Base-by-base conservation (phyloP, 64 coral and sea anemone species). In the Acropora tenuis region DNA sequence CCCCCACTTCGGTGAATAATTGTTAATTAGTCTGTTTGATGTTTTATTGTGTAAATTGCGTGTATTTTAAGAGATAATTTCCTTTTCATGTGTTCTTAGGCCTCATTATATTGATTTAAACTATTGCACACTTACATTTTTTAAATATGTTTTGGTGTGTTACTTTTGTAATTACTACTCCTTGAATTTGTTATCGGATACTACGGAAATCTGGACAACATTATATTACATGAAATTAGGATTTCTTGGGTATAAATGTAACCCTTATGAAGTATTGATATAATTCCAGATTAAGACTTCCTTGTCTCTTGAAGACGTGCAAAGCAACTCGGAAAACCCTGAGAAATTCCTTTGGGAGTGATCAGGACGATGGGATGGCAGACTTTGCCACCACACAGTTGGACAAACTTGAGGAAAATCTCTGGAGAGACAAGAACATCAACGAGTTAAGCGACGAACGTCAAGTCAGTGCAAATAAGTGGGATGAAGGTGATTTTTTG, bases 401-500 rank as follows among this genome's bases (percentile, higher is more conserved):
- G 48, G 76, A 74, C 45, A 50, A 87, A 46, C 75, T 93, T 57
- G 77, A 87, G 61, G 15, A 93, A 50, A 65, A 48, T 58, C 20
- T 93, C 4, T 93, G 91, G 91, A 58, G 49, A 72, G 60, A 84
- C 3, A 47, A 76, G 76, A 49, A 91, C 52, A 78, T 73, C 1
- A 67, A 87, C 48, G 89, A 77, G 1, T n/a, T 13, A 5, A 12
- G 18, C 13, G 43, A 86, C 18, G 6, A 69, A 8, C 82, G 18
- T 61, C 13, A 48, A 84, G 74, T 67, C n/a, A 48, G 13, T 0
- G 69, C 52, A 52, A 78, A 79, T 8, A 42, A 87, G 19, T 53
- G 48, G 3, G 18, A 80, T 58, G 67, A 89, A 73, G 88, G 79
- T 50, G 55, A 76, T 41, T 73, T 79, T 8, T 97, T 97, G 76